Evolutionary conservation across 1,140 invertebrate genomes (phyloP).

Genomic region (Alviniconcha marisindica): DNA sequence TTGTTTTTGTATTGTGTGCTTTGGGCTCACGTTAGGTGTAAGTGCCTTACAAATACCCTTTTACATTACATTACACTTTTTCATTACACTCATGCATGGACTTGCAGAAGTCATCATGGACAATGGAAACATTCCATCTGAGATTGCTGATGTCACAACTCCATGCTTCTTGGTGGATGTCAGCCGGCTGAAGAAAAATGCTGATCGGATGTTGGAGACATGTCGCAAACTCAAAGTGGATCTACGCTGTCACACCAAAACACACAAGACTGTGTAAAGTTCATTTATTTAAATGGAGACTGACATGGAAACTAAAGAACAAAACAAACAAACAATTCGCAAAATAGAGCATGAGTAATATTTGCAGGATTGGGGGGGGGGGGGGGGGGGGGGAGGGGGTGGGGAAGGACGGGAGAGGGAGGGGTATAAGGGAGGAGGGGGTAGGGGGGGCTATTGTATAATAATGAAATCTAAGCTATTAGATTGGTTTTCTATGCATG

Average conservation of each 20-base stretch:
- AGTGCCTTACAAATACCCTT: no score
- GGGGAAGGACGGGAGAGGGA: background rate
- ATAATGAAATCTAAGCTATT: no score
- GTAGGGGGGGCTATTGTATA: no score
- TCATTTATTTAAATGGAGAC: background rate
- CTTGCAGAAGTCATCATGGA: no score
- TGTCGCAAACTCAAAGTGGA: slow-evolving; percentile 65
- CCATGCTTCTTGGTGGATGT: slow-evolving; percentile 67
- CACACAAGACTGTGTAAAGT: slow-evolving; percentile 73
- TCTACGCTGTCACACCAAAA: slow-evolving; percentile 73
- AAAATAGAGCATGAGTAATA: background rate
- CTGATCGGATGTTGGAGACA: slow-evolving; percentile 62
- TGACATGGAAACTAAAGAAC: background rate
- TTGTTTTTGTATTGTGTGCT: no score
- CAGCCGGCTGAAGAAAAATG: slow-evolving; percentile 64
- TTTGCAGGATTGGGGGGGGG: background rate
- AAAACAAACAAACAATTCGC: background rate
- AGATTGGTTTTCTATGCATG: no score
- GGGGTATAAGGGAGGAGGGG: background rate
- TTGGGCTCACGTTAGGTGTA: no score
- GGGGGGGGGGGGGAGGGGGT: background rate
- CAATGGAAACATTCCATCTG: no score
- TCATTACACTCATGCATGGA: no score
- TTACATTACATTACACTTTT: no score
- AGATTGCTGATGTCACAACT: slow-evolving; percentile 55